Percentiles rank a stretch among this genome's conserved stretches.
Evolutionary conservation across 2,113 vertebrate genomes (phyloP).

Genomic region (Otolemur garnettii): DNA sequence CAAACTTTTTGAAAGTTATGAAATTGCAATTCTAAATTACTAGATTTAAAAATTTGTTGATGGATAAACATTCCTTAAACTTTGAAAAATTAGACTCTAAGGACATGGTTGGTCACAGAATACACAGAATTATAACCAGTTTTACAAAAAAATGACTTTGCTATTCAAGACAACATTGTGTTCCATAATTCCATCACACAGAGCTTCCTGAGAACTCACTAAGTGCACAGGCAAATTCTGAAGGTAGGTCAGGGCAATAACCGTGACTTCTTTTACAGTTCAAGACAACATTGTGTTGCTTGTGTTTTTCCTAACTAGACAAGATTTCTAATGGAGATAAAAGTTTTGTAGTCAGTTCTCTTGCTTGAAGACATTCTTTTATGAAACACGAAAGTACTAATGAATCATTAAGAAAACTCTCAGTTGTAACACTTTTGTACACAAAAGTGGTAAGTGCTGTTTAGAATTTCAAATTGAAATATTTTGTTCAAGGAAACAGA

Average conservation of each 20-base stretch:
- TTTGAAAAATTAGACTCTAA: neutral
- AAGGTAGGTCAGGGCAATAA: no score
- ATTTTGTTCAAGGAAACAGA: neutral
- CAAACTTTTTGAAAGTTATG: neutral
- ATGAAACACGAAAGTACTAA: neutral
- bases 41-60: neutral
- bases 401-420: neutral
- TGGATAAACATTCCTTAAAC: neutral
- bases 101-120: neutral
- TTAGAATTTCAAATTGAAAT: conserved; percentile 6
- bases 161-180: neutral
- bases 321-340: neutral
- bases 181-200: no score
- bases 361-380: neutral
- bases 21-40: neutral
- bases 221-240: no score
- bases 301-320: neutral
- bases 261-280: neutral
- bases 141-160: neutral
- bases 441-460: neutral
- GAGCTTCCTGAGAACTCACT: no score
- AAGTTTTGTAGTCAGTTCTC: neutral
- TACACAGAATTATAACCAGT: neutral
- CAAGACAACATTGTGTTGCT: neutral
- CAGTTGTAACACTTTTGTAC: neutral